Base-by-base conservation (phyloP, 1,140 invertebrate species). In the Steinernema feltiae region DNA sequence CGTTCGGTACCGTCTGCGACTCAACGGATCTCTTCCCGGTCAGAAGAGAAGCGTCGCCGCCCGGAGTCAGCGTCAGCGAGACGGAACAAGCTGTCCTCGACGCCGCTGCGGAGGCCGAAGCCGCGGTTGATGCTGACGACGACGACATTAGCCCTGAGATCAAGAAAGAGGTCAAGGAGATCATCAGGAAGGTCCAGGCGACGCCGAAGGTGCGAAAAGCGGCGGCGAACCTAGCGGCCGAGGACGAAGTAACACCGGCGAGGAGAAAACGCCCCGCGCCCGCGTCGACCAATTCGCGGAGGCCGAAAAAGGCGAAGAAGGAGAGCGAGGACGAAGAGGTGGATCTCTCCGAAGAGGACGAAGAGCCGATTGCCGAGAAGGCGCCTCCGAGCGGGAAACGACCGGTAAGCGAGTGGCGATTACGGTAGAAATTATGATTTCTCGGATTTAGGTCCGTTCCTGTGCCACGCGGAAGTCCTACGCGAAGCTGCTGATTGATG, bases 11-110 rank as follows among this genome's bases (percentile, higher is more conserved):
- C 53, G 53, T 63, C 53, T 27, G 12, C 53, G 53, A 63, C 24
- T 63, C 53, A 3, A 63, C 53, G 7, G 53, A 63, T 27, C 53
- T 63, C 53, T 63, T 63, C 24, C 53, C 53, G 53, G 53, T 63
- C 3, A 15, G 53, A 3, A 7, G 53, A 12, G 53, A 63, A 63
- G 7, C 15, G 2, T 63, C 53, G 15, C 53, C 53, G 15, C 53
- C 53, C 53, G 53, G 53, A 7, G 53, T 63, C 24, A 15, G 7
- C 53, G 53, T 63, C 15, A 63, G 53, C 53, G 53, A 63, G 24
- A 15, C 15, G 53, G 53, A 63, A 21, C 53, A 63, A 63, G 53
- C 53, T 15, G 53, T 63, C 24, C 24, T 63, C 2, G 53, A 63
- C 15, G 53, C 53, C 15, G 53, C 53, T 7, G 53, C 53, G 2